Percentiles rank a stretch among this genome's conserved stretches.
Conservation (phyloP, 2,113 vertebrate genomes). For the Syngnathus floridae region DNA sequence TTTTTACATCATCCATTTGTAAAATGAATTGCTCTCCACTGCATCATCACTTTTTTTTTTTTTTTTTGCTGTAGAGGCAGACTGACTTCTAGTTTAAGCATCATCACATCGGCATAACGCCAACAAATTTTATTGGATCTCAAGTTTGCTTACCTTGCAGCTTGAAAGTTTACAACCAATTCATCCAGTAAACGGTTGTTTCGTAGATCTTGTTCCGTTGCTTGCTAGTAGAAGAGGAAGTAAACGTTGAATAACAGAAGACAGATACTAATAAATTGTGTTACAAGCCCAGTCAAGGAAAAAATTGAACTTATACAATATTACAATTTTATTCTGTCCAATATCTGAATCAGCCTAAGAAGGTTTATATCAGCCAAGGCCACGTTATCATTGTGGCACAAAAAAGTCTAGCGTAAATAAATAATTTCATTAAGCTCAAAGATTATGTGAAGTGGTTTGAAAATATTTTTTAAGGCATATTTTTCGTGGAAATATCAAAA, state of each 20-base stretch:
- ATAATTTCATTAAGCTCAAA: too few relatives aligned
- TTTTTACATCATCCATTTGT: neutral
- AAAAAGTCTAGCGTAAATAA: too few relatives aligned
- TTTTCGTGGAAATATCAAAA: too few relatives aligned
- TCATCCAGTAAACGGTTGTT: constrained; percentile 90
- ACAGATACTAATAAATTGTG: neutral
- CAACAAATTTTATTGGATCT: neutral
- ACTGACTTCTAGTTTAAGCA: neutral
- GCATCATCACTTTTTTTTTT: neutral
- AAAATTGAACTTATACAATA: neutral
- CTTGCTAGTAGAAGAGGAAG: constrained; percentile 61
- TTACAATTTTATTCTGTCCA: too few relatives aligned
- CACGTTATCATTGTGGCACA: too few relatives aligned
- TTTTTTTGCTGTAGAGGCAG: neutral
- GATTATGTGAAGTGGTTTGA: too few relatives aligned
- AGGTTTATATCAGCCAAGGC: too few relatives aligned
- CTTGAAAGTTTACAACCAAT: constrained; percentile 78
- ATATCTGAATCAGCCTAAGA: too few relatives aligned
- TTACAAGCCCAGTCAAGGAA: neutral
- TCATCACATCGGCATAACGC: neutral
- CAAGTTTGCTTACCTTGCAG: constrained; percentile 73
- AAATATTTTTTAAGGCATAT: too few relatives aligned
- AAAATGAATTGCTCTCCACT: neutral
- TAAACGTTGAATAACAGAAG: neutral
- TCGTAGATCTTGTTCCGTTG: constrained; percentile 82